Conservation (phyloP, 30 jellyfish, hydroid and myxozoan species). For the Catostylus mosaicus region DNA sequence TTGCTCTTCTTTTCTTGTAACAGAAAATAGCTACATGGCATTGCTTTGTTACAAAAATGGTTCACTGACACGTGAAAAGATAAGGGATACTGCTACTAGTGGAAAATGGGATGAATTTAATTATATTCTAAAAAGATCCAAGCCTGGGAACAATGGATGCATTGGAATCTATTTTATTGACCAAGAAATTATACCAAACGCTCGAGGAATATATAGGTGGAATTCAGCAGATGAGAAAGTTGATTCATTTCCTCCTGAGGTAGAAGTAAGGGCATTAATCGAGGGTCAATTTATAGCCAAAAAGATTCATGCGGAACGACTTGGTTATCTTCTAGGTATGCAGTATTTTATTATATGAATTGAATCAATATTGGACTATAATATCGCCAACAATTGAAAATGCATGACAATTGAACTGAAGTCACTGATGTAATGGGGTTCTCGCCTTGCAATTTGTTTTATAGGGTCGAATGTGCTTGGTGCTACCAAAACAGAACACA, state of each 20-base stretch:
- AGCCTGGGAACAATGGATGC: slow-evolving; percentile 81
- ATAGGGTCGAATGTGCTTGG: no score
- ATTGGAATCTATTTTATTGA: slow-evolving; percentile 82
- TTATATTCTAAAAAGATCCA: slow-evolving; percentile 46
- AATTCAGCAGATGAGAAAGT: slow-evolving; percentile 50
- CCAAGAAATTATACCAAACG: slow-evolving; percentile 83
- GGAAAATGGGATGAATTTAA: slow-evolving; percentile 76
- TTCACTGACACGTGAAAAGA: slow-evolving; percentile 78
- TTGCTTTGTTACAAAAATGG: slow-evolving; percentile 94
- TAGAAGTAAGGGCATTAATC: slow-evolving; percentile 82
- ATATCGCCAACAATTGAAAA: no score
- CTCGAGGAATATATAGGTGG: slow-evolving; percentile 74
- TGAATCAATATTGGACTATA: no score
- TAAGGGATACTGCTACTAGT: slow-evolving; percentile 38
- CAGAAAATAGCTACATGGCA: slow-evolving; percentile 83
- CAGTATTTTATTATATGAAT: no score
- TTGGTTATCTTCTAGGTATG: slow-evolving; percentile 71
- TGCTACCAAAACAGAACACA: no score
- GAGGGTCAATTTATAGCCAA: slow-evolving; percentile 92
- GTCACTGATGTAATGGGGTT: no score
- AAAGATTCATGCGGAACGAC: slow-evolving; percentile 74
- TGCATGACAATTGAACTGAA: no score
- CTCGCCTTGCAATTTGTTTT: no score
- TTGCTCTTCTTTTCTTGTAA: not conserved
- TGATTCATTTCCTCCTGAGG: slow-evolving; percentile 31